A percentile compares a stretch with the other conserved stretches of the same genome.
These are phyloP conservation scores for Isaurus tuberculatus DNA, from an alignment of 92 coral and sea anemone genomes.

Conservation along the genomic window DNA sequence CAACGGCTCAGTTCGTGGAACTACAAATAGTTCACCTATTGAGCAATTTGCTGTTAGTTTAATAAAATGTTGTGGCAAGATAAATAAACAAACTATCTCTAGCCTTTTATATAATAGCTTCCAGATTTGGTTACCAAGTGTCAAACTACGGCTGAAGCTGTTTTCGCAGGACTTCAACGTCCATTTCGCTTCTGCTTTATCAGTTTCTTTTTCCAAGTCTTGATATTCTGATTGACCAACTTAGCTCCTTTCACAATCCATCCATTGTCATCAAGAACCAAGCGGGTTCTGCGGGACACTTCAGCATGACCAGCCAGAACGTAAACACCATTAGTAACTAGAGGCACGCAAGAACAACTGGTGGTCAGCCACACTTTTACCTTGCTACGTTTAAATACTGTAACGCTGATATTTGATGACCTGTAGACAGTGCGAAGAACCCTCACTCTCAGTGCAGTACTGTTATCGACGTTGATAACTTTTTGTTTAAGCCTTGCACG, in stretches of 20 bases:
- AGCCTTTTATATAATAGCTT: too few relatives aligned
- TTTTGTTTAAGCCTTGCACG: constrained; percentile 14
- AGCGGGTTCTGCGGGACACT: background rate
- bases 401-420: background rate
- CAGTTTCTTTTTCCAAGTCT: constrained; percentile 5
- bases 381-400: background rate
- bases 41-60: too few relatives aligned
- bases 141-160: background rate
- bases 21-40: too few relatives aligned
- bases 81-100: too few relatives aligned
- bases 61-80: too few relatives aligned
- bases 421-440: constrained; percentile 21
- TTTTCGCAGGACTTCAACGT: background rate
- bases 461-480: background rate
- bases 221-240: background rate
- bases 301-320: constrained; percentile 16
- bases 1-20: too few relatives aligned
- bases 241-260: background rate
- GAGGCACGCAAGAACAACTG: constrained; percentile 6
- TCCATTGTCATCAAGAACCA: constrained; percentile 18
- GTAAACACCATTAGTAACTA: background rate
- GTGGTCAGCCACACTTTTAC: background rate
- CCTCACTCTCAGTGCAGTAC: background rate
- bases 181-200: background rate
- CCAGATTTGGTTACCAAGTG: background rate